Base-by-base conservation (phyloP, 2,797 vertebrate species). In the Echeneis naucrates region DNA sequence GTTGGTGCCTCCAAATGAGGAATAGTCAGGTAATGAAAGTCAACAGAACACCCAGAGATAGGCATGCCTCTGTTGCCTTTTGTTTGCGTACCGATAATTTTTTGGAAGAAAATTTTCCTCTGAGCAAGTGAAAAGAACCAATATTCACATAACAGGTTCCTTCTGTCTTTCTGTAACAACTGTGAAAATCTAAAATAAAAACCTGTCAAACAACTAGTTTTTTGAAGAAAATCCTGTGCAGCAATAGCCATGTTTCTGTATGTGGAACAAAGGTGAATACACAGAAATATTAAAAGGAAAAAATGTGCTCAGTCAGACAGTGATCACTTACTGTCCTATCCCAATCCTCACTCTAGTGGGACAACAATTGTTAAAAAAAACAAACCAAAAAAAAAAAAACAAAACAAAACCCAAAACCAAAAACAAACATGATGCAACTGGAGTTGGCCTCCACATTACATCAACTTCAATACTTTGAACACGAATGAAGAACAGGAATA, bases 271-370 rank as follows among this genome's bases (percentile, higher is more conserved):
- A 35, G 30, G 12, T 50, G 40, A 64, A 63, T 24, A 23, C 33
- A 65, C 64, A 53, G 16, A 58, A 21, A 38, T 62, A 58, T 53
- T 30, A 56, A 59, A 37, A 5, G 12, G 38, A 10, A 1, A 14
- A 47, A 16, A 51, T 44, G 8, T 65, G 24, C 45, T n/a, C n/a
- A n/a, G n/a, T n/a, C 33, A 68, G 37, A 82, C 57, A 87, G 87
- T 68, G 72, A 76, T 84, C 80, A 87, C 72, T 66, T 87, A 79
- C 79, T 88, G 78, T 87, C 68, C 69, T 57, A 19, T 78, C 4
- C 23, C 66, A 72, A 48, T 55, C 60, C 32, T 50, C 57, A 32
- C 23, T 69, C 50, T 42, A 59, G 24, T 55, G 38, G 50, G 54
- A 51, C n/a, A 24, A 52, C 27, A 61, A 67, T 62, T 64, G 56